Percentiles rank a stretch among this genome's conserved stretches.
phyloP scores from a whole-genome alignment of 2,113 vertebrate genomes.

The Recurvirostra avosetta region DNA sequence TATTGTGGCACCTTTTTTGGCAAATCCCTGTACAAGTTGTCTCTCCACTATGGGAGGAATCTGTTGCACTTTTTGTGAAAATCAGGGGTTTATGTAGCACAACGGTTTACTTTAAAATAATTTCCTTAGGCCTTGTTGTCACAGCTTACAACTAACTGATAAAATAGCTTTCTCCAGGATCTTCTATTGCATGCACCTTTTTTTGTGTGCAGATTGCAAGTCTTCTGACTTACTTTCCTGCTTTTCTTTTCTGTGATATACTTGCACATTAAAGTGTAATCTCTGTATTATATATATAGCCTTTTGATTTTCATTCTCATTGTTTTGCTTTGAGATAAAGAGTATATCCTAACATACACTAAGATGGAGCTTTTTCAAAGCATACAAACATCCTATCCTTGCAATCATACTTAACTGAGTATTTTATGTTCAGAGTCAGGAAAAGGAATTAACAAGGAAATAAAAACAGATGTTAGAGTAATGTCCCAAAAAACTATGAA shows the following conservation, averaged over 20 bases:
- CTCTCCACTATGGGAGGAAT: not conserved
- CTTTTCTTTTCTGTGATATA: not conserved
- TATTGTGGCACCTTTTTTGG: not conserved
- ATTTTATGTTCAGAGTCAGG: slow-evolving; percentile 13
- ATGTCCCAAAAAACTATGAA: slow-evolving; percentile 36
- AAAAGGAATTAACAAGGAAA: slow-evolving; percentile 51
- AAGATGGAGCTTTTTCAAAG: not conserved
- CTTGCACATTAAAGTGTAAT: not conserved
- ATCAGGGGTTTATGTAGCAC: not conserved
- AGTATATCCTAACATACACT: not conserved
- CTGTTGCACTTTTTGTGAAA: not conserved
- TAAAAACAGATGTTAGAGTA: slow-evolving; percentile 52
- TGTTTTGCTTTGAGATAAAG: not conserved
- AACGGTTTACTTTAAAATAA: not conserved
- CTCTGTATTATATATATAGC: not conserved
- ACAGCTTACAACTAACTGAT: not conserved
- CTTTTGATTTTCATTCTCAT: not conserved
- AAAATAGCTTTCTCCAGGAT: not conserved
- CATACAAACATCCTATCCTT: not conserved
- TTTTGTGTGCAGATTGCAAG: not conserved
- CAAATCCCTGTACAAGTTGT: not conserved
- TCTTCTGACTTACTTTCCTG: not conserved
- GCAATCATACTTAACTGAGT: slow-evolving; percentile 17
- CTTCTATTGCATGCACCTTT: not conserved
- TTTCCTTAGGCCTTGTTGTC: not conserved